Percentiles rank a stretch among this genome's conserved stretches.
These are phyloP conservation scores for Nephrotoma guestfalica DNA, from an alignment of 2,888 invertebrate genomes.

Conservation along the genomic window DNA sequence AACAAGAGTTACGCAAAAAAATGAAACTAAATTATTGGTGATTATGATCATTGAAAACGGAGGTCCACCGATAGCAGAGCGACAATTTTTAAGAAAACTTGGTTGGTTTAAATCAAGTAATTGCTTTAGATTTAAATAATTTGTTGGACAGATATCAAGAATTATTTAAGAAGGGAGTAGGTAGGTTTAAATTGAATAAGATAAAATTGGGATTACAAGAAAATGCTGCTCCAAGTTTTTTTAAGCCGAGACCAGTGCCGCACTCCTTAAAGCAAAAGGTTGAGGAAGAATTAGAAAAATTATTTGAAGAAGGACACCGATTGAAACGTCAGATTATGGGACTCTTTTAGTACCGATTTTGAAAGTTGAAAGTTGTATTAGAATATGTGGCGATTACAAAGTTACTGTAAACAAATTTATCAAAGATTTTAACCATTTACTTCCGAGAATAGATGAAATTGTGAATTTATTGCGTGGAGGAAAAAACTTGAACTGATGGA, in stretches of 20 bases:
- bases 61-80: not conserved
- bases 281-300: slow-evolving; percentile 11
- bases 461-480: no score
- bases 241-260: slow-evolving; percentile 13
- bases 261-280: slow-evolving; percentile 9
- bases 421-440: no score
- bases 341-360: no score
- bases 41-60: not conserved
- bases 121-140: not conserved
- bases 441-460: no score
- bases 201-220: not conserved
- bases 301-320: slow-evolving; percentile 7
- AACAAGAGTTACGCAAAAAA: not conserved
- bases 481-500: no score
- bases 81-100: not conserved
- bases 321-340: no score
- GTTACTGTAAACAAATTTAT: no score
- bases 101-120: not conserved
- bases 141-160: not conserved
- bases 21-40: not conserved
- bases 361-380: no score
- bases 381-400: no score
- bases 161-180: slow-evolving; percentile 2
- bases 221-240: slow-evolving; percentile 7
- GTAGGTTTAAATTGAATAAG: slow-evolving; percentile 5